Base-by-base conservation (phyloP, 2,797 vertebrate genomes). In the Salarias fasciatus region DNA sequence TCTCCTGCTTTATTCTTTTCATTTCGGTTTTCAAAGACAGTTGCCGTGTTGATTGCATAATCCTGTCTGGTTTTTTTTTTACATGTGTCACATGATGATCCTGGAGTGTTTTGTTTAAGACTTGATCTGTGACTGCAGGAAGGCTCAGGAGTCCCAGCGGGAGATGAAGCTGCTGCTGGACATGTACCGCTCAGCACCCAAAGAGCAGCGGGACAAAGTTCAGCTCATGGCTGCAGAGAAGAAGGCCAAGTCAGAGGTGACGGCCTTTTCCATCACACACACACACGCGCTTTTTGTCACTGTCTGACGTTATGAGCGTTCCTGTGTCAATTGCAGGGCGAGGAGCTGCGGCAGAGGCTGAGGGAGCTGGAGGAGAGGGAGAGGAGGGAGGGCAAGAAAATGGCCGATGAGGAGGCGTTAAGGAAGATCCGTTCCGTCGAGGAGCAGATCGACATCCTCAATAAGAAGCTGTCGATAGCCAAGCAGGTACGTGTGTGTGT, bases 171-270 rank as follows among this genome's bases (percentile, higher is more conserved):
- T 99, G 0, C 79, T 99, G 64, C 81, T 99, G 37, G 97, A 99
- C 83, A 99, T 99, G 96, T 99, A 99, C 75, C 94, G 95, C 35
- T 98, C 97, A 13, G 96, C 96, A 8, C 98, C 97, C 0, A 99
- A 99, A 76, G 97, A 99, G 75, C 97, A 99, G 86, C 93, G 97
- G 38, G 97, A 99, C 88, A 99, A 98, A 87, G 97, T 99, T 6
- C 96, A 99, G 78, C 92, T 99, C 4, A 98, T 99, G 98, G 97
- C 97, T 52, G 97, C 98, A 10, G 98, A 99, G 87, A 97, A 97
- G 88, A 99, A 98, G 80, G 87, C 95, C 31, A 99, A 99, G 86
- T 95, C 96, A 53, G 97, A 99, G 95, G 97, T 98, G 91, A 63
- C 4, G 35, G 9, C 35, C 6, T 35, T 1, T 3, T 35, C 18